Evolutionary conservation across 2,797 vertebrate species (phyloP), one percentile per base, ranked within the genome.

Genomic region (Aeoliscus strigatus): DNA sequence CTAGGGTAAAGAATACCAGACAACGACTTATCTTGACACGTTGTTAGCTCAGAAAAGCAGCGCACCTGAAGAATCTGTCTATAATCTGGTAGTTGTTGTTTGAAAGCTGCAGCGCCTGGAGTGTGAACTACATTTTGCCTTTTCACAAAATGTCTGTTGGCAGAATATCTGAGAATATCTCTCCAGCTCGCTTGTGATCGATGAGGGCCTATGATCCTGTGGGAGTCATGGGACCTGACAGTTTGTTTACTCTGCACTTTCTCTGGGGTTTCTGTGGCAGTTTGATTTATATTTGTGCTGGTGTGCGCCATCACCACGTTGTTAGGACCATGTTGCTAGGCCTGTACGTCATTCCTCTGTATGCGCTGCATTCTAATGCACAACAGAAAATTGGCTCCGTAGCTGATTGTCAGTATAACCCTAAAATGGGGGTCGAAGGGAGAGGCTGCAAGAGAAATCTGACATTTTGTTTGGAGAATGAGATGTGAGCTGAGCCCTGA

Each of bases 241-340:
- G 66, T 77, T 79, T 87, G 86, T 87, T 86, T 88, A 86, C 77
- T 70, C 78, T 82, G 85, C 82, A 84, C 77, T 87, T 86, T 85
- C 83, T 80, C 72, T 12, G 2, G 51, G 75, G 67, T 70, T 61
- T 45, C 51, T 14, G 56, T 79, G 80, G 73, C 84, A 85, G 70
- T 63, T 79, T 88, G 85, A 88, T 86, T 87, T 86, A 87, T 86
- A 55, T 46, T 5, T n/a, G 17, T 17, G 54, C 68, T 47, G 64
- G 38, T 73, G 49, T 70, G 59, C 70, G 63, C 65, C 69, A 30
- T 49, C 18, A 55, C 33, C 61, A 60, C 68, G 39, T 72, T 63
- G 71, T 61, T 58, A 34, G 58, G 49, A 70, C 46, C 41, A 51
- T 12, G 16, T n/a, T n/a, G 42, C 64, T 34, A 18, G 11, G 47